Evolutionary conservation across 2,113 vertebrate species (phyloP), one percentile per base, ranked within the genome.

Genomic region (Peromyscus californicus): DNA sequence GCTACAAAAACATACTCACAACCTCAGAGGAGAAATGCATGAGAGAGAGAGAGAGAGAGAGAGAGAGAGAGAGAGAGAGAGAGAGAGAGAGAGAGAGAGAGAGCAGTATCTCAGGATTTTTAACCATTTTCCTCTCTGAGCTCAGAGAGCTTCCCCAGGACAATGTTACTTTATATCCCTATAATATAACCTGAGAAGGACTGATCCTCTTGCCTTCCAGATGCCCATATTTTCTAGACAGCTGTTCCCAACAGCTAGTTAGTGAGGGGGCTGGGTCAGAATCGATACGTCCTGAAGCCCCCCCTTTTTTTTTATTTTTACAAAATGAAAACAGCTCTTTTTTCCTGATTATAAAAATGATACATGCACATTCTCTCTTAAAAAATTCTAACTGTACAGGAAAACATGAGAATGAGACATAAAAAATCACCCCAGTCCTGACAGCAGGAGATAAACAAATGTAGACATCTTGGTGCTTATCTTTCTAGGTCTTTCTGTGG

Each of bases 281-380:
- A 86, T 94, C 8, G 0, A 11, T 94, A 91, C 48, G 19, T 76
- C 83, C 83, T 36, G 17, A 79, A 90, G 90, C 90, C 26, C 45
- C 45, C 45, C 45, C 4, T 29, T 59, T 59, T 63, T 95, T 93
- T 96, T 89, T 74, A 67, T 84, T 90, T 96, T 93, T 61, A 90
- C 85, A 96, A 92, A 96, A 96, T 91, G 90, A 95, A 97, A 94
- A 96, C 96, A 95, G 91, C 82, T 95, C 7, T 92, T 93, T 82
- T 65, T 51, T 61, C 7, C 75, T 26, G 75, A 96, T 97, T 90
- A 96, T 95, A 92, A 97, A 96, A 96, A 96, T 93, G 97, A 95
- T 97, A 80, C 90, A 89, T 86, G 90, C 12, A 72, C 79, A 33
- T 72, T 76, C 79, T 91, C 82, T 39, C 91, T 89, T 94, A 6